A percentile compares a stretch with the other conserved stretches of the same genome.
Conservation (phyloP, 2,113 vertebrate genomes). For the Vidua chalybeata region DNA sequence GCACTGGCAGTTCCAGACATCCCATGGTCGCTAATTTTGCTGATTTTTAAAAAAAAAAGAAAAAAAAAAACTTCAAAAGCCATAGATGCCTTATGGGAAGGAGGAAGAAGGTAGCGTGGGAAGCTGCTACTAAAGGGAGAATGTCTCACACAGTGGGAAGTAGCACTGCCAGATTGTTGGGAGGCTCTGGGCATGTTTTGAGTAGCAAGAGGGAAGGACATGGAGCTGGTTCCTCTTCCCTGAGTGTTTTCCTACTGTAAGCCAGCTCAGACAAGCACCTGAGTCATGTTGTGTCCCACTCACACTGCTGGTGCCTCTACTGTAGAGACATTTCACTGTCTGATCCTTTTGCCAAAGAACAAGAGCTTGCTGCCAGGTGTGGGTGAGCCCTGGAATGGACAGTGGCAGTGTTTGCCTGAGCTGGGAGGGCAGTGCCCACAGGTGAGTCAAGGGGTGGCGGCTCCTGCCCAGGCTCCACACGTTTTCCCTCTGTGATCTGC, state of each 20-base stretch:
- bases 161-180: background rate
- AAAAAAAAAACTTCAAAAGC: background rate
- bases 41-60: background rate
- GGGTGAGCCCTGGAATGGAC: background rate
- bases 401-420: background rate
- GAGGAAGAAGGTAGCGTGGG: conserved; percentile 21
- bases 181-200: background rate
- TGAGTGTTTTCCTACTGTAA: background rate
- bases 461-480: background rate
- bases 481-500: background rate
- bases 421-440: background rate
- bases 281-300: background rate
- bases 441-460: background rate
- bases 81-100: background rate
- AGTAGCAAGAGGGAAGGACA: background rate
- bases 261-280: background rate
- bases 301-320: background rate
- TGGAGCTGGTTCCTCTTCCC: background rate
- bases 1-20: background rate
- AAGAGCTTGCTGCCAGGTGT: background rate
- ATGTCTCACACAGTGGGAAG: background rate
- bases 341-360: background rate
- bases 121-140: background rate
- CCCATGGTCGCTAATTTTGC: background rate
- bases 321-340: background rate